Evolutionary conservation across 2,113 vertebrate genomes (phyloP).

Genomic region (Butorides virescens): DNA sequence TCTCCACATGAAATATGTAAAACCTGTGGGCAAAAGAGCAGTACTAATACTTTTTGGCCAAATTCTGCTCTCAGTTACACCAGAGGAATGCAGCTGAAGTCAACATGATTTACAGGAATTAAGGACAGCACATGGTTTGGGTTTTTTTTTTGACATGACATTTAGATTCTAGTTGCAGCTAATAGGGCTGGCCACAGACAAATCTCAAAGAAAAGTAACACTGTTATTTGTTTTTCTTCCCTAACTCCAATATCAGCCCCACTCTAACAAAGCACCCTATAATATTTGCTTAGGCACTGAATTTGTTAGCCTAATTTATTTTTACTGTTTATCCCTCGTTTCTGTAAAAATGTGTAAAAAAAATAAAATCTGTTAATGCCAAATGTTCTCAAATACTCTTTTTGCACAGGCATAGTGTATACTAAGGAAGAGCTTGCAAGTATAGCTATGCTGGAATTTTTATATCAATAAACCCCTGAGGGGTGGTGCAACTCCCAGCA

Average conservation of each 20-base stretch:
- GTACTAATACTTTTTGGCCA: background rate
- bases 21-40: background rate
- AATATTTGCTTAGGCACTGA: constrained; percentile 37
- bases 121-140: background rate
- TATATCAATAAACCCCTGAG: constrained; percentile 46
- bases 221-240: constrained; percentile 28
- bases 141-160: background rate
- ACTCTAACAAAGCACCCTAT: constrained; percentile 29
- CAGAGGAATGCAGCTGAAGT: constrained; percentile 2
- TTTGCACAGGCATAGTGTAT: background rate
- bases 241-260: background rate
- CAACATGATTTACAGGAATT: background rate
- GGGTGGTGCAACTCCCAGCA: background rate
- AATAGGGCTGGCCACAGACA: background rate
- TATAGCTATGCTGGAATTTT: constrained; percentile 32
- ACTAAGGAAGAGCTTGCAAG: background rate
- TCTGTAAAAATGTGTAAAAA: constrained; percentile 21
- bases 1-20: background rate
- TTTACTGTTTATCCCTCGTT: constrained; percentile 33
- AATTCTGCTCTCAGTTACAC: constrained; percentile 12
- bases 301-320: constrained; percentile 35
- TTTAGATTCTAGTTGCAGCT: background rate
- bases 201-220: constrained; percentile 19
- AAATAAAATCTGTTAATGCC: background rate
- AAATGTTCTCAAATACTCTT: constrained; percentile 19